Evolutionary conservation across 2,113 vertebrate species (phyloP).

Genomic region (Prolemur simus): DNA sequence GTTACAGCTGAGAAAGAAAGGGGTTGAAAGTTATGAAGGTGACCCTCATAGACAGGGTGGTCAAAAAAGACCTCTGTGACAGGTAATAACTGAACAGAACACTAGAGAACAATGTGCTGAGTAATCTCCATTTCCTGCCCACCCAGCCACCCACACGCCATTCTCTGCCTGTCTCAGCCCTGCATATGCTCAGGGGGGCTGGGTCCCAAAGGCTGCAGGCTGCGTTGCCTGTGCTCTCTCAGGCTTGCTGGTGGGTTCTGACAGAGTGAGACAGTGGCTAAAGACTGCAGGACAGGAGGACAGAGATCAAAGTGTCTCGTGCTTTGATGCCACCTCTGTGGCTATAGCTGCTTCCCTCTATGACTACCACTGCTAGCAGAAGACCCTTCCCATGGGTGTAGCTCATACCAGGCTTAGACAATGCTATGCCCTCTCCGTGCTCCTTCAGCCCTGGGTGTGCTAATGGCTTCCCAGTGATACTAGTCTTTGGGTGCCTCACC

Average conservation of each 20-base stretch:
- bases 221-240: not conserved
- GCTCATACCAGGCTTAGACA: not conserved
- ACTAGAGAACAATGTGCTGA: not conserved
- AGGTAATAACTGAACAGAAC: not conserved
- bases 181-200: accelerated
- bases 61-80: not conserved
- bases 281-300: not conserved
- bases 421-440: too few relatives aligned
- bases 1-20: not conserved
- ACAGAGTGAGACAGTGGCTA: not conserved
- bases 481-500: not conserved
- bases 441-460: not conserved
- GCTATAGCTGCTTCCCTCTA: not conserved
- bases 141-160: not conserved
- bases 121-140: not conserved
- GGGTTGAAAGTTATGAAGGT: not conserved
- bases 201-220: accelerated
- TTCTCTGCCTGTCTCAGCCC: not conserved
- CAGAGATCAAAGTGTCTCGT: not conserved
- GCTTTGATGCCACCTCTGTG: not conserved
- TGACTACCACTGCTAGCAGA: not conserved
- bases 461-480: not conserved
- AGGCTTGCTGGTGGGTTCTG: not conserved
- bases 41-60: not conserved
- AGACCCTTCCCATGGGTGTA: not conserved